These are phyloP conservation scores for Heteronetta atricapilla DNA, from an alignment of 2,113 vertebrate species.

Conservation along the genomic window DNA sequence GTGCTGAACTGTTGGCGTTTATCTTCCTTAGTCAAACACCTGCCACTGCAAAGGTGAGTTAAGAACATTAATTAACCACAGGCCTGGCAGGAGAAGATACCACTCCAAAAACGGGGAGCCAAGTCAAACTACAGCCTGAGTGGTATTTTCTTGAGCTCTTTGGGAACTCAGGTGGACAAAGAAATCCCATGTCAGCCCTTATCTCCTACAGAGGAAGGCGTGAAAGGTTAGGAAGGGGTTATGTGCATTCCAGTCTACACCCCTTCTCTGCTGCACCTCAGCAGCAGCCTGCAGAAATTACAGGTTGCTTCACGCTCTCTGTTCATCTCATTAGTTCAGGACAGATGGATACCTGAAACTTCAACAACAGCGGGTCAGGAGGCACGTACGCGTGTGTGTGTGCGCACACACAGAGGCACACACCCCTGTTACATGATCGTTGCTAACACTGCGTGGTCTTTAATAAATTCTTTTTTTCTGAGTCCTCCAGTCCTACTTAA, in stretches of 20 bases:
- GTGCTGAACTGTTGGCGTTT: neutral
- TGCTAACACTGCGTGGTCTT: neutral
- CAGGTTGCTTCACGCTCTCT: conserved; percentile 21
- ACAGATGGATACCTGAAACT: neutral
- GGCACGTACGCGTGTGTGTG: neutral
- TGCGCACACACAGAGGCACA: neutral
- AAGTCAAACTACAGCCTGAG: neutral
- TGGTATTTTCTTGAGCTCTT: neutral
- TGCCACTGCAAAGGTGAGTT: neutral
- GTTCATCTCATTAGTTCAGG: neutral
- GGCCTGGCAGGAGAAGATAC: neutral
- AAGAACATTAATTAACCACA: neutral
- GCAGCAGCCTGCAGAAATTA: conserved; percentile 33
- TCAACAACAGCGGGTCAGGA: neutral
- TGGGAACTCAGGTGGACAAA: conserved; percentile 22
- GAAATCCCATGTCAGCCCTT: conserved; percentile 25
- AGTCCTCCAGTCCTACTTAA: neutral
- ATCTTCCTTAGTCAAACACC: neutral
- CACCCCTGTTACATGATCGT: neutral
- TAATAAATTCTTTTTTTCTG: neutral
- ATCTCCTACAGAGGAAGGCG: neutral
- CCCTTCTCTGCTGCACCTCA: conserved; percentile 6
- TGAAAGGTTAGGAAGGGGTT: conserved; percentile 44
- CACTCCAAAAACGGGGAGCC: neutral
- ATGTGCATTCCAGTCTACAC: conserved; percentile 38